Base-by-base conservation (phyloP, 2,888 invertebrate species). In the Calliphora vomitoria region DNA sequence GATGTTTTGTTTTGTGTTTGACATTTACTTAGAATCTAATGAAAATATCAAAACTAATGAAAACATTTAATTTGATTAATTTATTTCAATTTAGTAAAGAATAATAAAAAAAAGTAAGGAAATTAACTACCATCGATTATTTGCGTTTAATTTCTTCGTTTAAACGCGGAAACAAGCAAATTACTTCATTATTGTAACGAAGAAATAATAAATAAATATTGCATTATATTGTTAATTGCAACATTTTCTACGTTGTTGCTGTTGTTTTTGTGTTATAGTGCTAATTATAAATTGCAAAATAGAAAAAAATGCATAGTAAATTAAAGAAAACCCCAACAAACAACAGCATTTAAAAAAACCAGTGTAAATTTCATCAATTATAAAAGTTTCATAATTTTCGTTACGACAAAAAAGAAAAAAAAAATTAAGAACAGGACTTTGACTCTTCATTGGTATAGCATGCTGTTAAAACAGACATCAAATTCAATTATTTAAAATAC, bases 221-320 rank as follows among this genome's bases (percentile, higher is more conserved):
- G 83, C 80, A 76, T 41, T 74, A 66, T 76, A 72, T 62, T 79
- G 87, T 79, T 85, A 82, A 82, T 85, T 82, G 68, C 75, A 76
- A 66, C n/a, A 72, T 72, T 68, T 85, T 47, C 74, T 72, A 35
- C 66, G 20, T 72, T 66, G 75, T 44, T 74, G 53, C n/a, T n/a
- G 25, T 25, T 50, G 18, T 8, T 76, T 76, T 69, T 72, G 35
- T 68, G 71, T 8, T 71, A 66, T 78, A 78, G 66, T 86, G 86
- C 72, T 85, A 81, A 83, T 78, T 78, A 58, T 38, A 41, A 35
- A 53, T 69, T 78, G 69, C 82, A 58, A 76, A 85, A 69, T 50
- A 53, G 50, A 20, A 18, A 38, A 47, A 38, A 68, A 58, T 68
- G 25, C 41, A 74, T 38, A 82, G 18, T n/a, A 31, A 68, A 74